Evolutionary conservation across 2,113 vertebrate genomes (phyloP).

Genomic region (Bambusicola thoracicus): DNA sequence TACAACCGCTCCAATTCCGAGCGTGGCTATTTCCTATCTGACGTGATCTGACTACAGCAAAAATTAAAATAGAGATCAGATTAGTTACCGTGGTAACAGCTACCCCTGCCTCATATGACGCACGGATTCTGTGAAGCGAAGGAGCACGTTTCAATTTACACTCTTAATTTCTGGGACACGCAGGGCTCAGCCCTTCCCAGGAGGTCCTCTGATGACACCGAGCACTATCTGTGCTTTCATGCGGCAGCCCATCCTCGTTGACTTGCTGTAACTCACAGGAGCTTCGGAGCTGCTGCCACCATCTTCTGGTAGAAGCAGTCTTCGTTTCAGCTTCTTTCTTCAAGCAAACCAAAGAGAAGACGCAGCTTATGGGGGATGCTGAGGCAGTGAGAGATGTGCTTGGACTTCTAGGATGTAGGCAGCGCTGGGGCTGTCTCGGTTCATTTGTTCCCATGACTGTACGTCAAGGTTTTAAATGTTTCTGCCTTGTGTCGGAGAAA

Average conservation of each 20-base stretch:
- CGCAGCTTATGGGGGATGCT: background rate
- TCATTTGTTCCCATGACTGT: background rate
- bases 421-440: background rate
- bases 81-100: conserved; percentile 48
- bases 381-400: background rate
- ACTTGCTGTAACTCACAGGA: background rate
- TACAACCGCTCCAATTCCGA: background rate
- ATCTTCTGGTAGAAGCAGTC: background rate
- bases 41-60: conserved; percentile 39
- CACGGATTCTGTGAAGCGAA: conserved; percentile 47
- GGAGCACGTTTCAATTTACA: conserved; percentile 53
- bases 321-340: background rate
- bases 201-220: conserved; percentile 52
- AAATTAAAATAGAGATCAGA: conserved; percentile 72
- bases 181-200: conserved; percentile 52
- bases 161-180: conserved; percentile 60
- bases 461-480: background rate
- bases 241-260: background rate
- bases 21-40: conserved; percentile 15
- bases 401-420: background rate
- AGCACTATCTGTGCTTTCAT: conserved; percentile 8
- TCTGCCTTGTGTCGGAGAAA: background rate
- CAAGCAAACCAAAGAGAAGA: background rate
- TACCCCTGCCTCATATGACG: conserved; percentile 63
- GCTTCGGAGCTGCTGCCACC: background rate